phyloP scores from a whole-genome alignment of 2,113 vertebrate species.

The Sterna hirundo region DNA sequence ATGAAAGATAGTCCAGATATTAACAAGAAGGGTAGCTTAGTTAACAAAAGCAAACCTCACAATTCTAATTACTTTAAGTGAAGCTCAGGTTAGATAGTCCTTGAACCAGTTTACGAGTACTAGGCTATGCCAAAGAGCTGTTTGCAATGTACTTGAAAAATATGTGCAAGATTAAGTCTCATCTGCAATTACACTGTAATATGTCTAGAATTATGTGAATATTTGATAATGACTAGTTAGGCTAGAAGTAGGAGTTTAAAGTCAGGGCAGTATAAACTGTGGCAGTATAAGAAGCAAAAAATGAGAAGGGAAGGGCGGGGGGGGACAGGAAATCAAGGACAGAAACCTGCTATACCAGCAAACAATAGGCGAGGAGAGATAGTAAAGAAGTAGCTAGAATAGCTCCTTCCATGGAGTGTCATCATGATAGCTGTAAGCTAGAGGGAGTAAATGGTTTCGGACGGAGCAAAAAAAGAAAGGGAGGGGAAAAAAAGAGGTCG shows the following conservation, averaged over 20 bases:
- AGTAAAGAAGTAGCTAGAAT: background rate
- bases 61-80: background rate
- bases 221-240: background rate
- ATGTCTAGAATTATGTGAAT: background rate
- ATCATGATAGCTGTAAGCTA: background rate
- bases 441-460: background rate
- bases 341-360: background rate
- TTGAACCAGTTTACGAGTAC: background rate
- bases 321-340: background rate
- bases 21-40: background rate
- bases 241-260: background rate
- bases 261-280: background rate
- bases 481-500: background rate
- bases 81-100: background rate
- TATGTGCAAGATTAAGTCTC: background rate
- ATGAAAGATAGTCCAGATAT: background rate
- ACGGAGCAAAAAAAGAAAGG: background rate
- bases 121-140: background rate
- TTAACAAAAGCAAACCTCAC: background rate
- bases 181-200: background rate
- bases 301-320: background rate
- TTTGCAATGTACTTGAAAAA: background rate
- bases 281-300: background rate
- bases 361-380: background rate
- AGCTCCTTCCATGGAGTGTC: background rate